phyloP scores from a whole-genome alignment of 1,140 invertebrate genomes.

The Dermatophagoides farinae region DNA sequence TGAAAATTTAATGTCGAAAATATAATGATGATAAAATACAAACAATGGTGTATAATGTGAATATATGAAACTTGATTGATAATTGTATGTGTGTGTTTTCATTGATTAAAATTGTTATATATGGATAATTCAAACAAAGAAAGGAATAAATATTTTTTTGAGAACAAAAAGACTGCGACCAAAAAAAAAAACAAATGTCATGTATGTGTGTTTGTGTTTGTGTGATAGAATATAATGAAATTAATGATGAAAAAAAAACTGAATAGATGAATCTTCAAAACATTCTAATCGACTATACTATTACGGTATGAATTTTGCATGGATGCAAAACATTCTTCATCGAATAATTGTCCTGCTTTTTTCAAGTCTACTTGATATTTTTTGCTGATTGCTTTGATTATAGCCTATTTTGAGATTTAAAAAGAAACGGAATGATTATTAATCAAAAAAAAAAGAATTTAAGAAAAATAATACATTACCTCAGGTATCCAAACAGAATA shows the following conservation, averaged over 20 bases:
- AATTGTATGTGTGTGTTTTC: too few relatives aligned
- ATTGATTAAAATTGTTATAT: too few relatives aligned
- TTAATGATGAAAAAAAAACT: not conserved
- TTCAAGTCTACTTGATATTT: not conserved
- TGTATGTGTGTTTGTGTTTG: too few relatives aligned
- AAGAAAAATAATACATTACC: not conserved
- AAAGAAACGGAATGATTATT: not conserved
- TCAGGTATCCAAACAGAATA: constrained; percentile 17
- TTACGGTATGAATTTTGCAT: not conserved
- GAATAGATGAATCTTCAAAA: not conserved
- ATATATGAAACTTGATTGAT: too few relatives aligned
- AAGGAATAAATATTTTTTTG: too few relatives aligned
- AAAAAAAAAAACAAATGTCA: too few relatives aligned
- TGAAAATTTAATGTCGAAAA: too few relatives aligned
- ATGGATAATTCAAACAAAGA: too few relatives aligned
- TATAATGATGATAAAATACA: too few relatives aligned
- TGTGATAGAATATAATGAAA: too few relatives aligned
- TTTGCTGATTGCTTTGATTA: not conserved
- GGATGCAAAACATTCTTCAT: not conserved
- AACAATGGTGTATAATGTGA: too few relatives aligned
- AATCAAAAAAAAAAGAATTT: not conserved
- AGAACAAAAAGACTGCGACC: too few relatives aligned
- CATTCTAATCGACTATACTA: not conserved
- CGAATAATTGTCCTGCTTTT: not conserved
- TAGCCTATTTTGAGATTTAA: not conserved